These are phyloP conservation scores for Garrulus glandarius DNA, from an alignment of 2,797 vertebrate species.

Conservation along the genomic window DNA sequence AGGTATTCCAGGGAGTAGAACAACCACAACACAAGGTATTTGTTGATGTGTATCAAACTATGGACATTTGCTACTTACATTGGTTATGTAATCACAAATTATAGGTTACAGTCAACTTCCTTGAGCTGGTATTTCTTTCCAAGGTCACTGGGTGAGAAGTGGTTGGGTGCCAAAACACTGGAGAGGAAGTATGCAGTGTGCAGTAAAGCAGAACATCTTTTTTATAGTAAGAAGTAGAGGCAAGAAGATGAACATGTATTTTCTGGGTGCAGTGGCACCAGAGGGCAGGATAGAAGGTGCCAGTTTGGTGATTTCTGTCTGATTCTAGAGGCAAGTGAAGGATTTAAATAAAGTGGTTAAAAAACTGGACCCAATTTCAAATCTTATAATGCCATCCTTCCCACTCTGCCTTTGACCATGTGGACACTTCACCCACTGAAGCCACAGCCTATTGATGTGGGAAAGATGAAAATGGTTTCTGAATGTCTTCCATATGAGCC, in stretches of 20 bases:
- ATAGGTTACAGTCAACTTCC: neutral
- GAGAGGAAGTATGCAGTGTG: neutral
- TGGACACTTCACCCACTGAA: neutral
- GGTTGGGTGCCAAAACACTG: neutral
- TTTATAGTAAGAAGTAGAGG: neutral
- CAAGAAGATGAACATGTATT: neutral
- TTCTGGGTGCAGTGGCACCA: neutral
- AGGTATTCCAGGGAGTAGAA: neutral
- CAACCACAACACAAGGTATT: neutral
- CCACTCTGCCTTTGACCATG: neutral
- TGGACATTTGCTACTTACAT: neutral
- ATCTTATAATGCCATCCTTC: neutral
- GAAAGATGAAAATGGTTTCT: neutral
- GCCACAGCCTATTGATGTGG: neutral
- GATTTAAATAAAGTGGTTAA: neutral
- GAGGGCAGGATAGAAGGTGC: neutral
- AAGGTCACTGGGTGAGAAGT: neutral
- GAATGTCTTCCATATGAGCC: neutral
- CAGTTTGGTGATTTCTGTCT: neutral
- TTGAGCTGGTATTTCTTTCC: neutral
- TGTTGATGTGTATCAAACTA: neutral
- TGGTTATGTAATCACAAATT: neutral
- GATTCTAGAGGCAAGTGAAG: neutral
- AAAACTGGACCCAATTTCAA: neutral
- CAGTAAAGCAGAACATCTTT: neutral